Base-by-base conservation (phyloP, 1,140 invertebrate species). In the Cepaea nemoralis region DNA sequence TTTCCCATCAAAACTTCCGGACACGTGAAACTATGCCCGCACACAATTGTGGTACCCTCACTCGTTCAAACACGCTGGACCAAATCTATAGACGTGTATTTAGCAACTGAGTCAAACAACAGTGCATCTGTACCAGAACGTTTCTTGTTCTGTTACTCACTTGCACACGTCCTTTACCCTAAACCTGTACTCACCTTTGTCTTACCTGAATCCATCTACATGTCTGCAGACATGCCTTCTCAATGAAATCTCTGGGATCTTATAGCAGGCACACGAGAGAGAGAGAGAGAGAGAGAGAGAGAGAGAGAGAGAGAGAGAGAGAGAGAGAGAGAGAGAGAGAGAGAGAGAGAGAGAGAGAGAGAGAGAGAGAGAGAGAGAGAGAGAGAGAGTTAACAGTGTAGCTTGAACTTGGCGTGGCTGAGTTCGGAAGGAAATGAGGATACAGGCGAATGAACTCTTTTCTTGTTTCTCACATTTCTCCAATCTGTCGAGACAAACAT, bases 401-500 rank as follows among this genome's bases (percentile, higher is more conserved):
- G 19, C 8, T 19, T 10, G 42, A 45, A 19, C 22, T 22, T 55
- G 50, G 50, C 50, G 50, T 55, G n/a, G 50, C 50, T 22, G 22
- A 55, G 19, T 55, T 55, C 19, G 22, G n/a, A 55, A 55, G 2
- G 50, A 19, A 55, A 55, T 22, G 50, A 14, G 19, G 59, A 31
- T 63, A 31, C 33, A 27, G 10, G n/a, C 27, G 59, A 31, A 63
- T 31, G 59, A 19, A 27, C 27, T 6, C n/a, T 31, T 19, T 63
- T 27, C 59, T 31, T 31, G 10, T 31, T 31, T 31, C 59, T 31
- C 59, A 6, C 59, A 6, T 63, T 31, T 63, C 59, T 63, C 22
- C 59, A 31, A 63, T 63, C 59, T 63, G 59, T 63, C 59, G 59
- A 63, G 59, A 63, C 59, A 63, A 63, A 63, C 59, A 31, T 63